Evolutionary conservation across 2,888 invertebrate species (phyloP), one percentile per base, ranked within the genome.

Genomic region (Isoperla grammatica): DNA sequence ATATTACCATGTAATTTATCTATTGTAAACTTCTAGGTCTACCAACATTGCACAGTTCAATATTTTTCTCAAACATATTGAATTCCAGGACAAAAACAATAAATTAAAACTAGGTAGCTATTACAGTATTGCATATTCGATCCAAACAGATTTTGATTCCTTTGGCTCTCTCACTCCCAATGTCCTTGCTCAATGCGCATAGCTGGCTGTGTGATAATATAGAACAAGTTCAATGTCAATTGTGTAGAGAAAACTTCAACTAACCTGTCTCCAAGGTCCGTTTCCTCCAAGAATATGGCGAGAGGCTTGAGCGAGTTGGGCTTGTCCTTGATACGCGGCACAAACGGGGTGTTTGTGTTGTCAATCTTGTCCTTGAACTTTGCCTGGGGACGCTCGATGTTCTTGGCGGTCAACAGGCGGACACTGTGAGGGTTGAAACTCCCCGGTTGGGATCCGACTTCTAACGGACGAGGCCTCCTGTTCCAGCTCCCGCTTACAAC

Each of bases 301-400:
- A 94, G 75, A 0, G 95, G 92, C 70, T 87, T 89, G 11, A 91
- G 71, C 6, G 88, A 86, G 76, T 97, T 91, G 0, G 94, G 95
- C 72, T 97, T 97, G 23, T 88, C 85, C 53, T 81, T 86, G 53
- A 97, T 84, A 67, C 83, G 81, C 0, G 96, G 96, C 54, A 85
- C 78, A 83, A 95, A 97, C 1, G 94, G 84, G 56, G 76, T 79
- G 4, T 80, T 74, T 2, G 85, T 83, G 71, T 97, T 97, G 71
- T 95, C 91, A 29, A 95, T 82, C 65, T 87, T 83, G 65, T 89
- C 88, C 69, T 87, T 87, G 71, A 96, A 97, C 65, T 81, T 81
- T 15, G 88, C 74, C 73, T 97, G 97, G 0, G 96, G 95, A 57
- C 92, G 80, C 17, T 82, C 78, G 61, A 90, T 81, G 72, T 88